Conservation (phyloP, 2,113 vertebrate genomes). For the Motacilla alba region DNA sequence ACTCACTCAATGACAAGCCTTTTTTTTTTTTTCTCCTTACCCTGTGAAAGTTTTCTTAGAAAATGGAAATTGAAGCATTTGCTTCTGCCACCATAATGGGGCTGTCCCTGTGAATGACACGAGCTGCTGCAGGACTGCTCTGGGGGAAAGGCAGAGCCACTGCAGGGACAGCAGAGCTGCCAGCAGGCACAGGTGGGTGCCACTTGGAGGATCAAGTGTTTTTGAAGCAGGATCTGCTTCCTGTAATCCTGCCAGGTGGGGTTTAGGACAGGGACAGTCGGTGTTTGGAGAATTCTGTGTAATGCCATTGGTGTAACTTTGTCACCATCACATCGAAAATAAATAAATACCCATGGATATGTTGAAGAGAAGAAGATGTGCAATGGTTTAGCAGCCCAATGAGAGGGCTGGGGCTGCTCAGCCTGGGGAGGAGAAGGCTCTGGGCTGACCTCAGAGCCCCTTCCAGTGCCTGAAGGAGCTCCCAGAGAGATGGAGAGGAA, state of each 20-base stretch:
- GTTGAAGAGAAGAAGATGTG: rapidly evolving
- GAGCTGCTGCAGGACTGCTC: not conserved
- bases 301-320: not conserved
- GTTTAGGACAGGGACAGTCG: rapidly evolving
- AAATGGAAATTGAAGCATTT: not conserved
- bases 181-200: not conserved
- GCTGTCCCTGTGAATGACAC: not conserved
- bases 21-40: not conserved
- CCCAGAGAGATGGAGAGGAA: not conserved
- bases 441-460: not conserved
- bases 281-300: not conserved
- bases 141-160: not conserved
- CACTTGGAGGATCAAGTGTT: not conserved
- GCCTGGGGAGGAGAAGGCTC: not conserved
- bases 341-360: rapidly evolving
- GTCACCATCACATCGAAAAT: not conserved
- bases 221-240: not conserved
- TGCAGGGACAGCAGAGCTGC: not conserved
- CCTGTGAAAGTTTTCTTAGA: not conserved
- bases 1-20: not conserved
- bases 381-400: not conserved
- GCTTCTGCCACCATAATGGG: not conserved
- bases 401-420: not conserved
- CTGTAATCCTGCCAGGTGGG: not conserved
- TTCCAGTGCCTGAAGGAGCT: not conserved